Percentiles rank a stretch among this genome's conserved stretches.
phyloP scores from a whole-genome alignment of 2,113 vertebrate genomes.

The Toxotes chatareus region DNA sequence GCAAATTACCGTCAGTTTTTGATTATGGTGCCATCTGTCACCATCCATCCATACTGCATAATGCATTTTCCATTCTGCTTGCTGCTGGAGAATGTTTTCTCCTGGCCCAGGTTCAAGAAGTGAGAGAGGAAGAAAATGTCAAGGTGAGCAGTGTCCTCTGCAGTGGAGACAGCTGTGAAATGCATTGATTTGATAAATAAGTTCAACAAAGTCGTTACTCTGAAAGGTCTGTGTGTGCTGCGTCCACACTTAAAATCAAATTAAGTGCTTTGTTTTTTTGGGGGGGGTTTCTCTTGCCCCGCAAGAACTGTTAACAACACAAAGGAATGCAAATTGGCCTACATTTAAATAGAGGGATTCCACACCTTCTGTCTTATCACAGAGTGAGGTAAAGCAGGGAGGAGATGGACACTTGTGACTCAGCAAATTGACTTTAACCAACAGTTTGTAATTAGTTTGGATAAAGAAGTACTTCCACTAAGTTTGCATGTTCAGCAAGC shows the following conservation, averaged over 20 bases:
- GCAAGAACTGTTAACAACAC: constrained; percentile 67
- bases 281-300: constrained; percentile 8
- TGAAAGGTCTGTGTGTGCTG: constrained; percentile 47
- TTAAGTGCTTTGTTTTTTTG: constrained; percentile 59
- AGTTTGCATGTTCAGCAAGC: constrained; percentile 25
- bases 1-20: constrained; percentile 22
- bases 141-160: constrained; percentile 18
- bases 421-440: constrained; percentile 59
- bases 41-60: constrained; percentile 32
- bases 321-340: constrained; percentile 71
- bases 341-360: constrained; percentile 66
- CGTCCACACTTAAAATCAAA: constrained; percentile 65
- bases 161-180: constrained; percentile 54
- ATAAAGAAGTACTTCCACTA: constrained; percentile 44
- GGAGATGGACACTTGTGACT: constrained; percentile 53
- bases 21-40: constrained; percentile 53
- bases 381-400: constrained; percentile 8
- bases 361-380: constrained; percentile 60
- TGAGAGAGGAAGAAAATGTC: constrained; percentile 3
- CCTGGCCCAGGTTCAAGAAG: constrained; percentile 33
- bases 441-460: constrained; percentile 48
- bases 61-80: constrained; percentile 59
- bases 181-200: constrained; percentile 61
- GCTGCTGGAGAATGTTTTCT: constrained; percentile 22
- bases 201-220: constrained; percentile 21